Evolutionary conservation across 2,113 vertebrate species (phyloP), one percentile per base, ranked within the genome.

Genomic region (Oncorhynchus masou): DNA sequence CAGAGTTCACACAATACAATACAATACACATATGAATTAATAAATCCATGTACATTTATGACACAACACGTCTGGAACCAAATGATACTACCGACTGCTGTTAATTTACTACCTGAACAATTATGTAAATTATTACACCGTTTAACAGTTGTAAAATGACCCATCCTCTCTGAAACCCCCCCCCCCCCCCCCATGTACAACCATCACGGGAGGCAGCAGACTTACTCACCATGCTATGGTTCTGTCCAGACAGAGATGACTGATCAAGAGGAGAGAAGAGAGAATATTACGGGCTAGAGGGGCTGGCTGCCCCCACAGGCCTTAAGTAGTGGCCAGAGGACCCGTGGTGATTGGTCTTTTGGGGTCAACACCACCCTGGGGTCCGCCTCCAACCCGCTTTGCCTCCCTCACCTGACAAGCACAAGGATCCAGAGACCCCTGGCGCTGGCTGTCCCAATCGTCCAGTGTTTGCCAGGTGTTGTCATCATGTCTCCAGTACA

Each of bases 191-290:
- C 27, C 27, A 27, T 65, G 25, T 24, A 45, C 6, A n/a, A 11
- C 20, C 71, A 7, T 67, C 16, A 76, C 11, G 54, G 6, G 25
- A 48, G 12, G 76, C 15, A 60, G 3, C 27, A 39, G 8, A 76
- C 24, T 48, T 8, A 82, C 92, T 93, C 85, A 94, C 93, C 93
- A 94, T 94, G 76, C 15, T 90, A 81, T 67, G 74, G 82, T 69
- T 82, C 68, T 51, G 74, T 76, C 73, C 79, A 71, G 51, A 73
- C 75, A 19, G 51, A 16, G 16, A 54, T 54, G 51, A 65, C 81
- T 68, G 71, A 70, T 84, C 72, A 79, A 48, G 34, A 77, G 80
- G 65, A 83, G n/a, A 51, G 64, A 67, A 64, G 54, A 78, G 75
- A 54, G 16, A 54, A 5, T 15, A 1, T 4, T 54, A 19, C 5